A percentile compares a stretch with the other conserved stretches of the same genome.
Evolutionary conservation across 2,113 vertebrate genomes (phyloP).

Genomic region (Chrysemys picta): DNA sequence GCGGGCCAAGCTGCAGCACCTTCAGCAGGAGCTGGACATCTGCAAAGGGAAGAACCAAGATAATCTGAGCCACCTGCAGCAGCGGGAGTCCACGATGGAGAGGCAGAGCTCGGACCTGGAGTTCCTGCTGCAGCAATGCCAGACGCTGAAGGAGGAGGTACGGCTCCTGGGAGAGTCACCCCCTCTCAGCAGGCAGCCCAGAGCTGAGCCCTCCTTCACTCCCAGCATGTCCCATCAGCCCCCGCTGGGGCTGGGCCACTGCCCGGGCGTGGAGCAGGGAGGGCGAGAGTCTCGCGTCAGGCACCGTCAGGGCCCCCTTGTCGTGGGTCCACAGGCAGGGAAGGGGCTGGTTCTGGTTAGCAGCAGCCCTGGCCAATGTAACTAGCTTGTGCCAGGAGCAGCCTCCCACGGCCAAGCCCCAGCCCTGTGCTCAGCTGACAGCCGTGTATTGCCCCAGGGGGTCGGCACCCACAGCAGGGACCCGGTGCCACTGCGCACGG

Average conservation of each 20-base stretch:
- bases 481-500: background rate
- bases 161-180: fast-evolving
- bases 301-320: background rate
- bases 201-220: background rate
- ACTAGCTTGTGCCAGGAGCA: background rate
- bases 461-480: background rate
- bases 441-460: too few species aligned
- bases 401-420: too few species aligned
- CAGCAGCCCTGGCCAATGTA: too few species aligned
- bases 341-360: too few species aligned
- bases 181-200: too few species aligned
- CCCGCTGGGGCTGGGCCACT: fast-evolving
- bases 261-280: background rate
- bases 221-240: too few species aligned
- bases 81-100: slow-evolving; percentile 59
- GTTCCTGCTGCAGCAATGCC: slow-evolving; percentile 70
- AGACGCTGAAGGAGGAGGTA: slow-evolving; percentile 77
- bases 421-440: too few species aligned
- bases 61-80: slow-evolving; percentile 74
- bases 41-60: slow-evolving; percentile 56
- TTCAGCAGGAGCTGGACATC: slow-evolving; percentile 75
- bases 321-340: background rate
- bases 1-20: slow-evolving; percentile 55
- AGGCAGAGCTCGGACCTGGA: slow-evolving; percentile 71
- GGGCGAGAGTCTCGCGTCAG: background rate